phyloP scores from a whole-genome alignment of 2,888 invertebrate species.

The Ceriagrion tenellum region DNA sequence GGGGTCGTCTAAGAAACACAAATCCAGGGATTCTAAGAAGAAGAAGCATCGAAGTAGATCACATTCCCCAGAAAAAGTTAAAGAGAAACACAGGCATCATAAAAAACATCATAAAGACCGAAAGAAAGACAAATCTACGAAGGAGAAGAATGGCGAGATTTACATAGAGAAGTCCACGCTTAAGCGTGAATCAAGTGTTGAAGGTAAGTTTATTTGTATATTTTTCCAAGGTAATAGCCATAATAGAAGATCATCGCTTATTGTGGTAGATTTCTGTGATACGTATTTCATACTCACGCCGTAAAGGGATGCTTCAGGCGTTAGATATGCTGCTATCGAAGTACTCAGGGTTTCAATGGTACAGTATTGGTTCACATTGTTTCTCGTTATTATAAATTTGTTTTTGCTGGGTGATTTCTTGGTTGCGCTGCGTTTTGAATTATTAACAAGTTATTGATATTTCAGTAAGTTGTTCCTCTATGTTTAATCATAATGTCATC shows the following conservation, averaged over 20 bases:
- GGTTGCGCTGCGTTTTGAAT: background rate
- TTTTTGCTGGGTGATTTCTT: background rate
- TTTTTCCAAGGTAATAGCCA: constrained; percentile 64
- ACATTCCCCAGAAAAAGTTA: constrained; percentile 76
- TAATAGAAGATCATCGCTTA: background rate
- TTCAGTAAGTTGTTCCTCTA: background rate
- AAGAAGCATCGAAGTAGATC: constrained; percentile 83
- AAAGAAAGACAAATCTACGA: constrained; percentile 76
- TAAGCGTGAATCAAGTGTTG: constrained; percentile 77
- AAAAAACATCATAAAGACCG: constrained; percentile 79
- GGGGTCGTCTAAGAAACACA: constrained; percentile 81
- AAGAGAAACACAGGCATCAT: constrained; percentile 80
- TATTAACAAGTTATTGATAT: background rate
- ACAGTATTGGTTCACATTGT: constrained; percentile 70
- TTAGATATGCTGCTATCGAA: background rate
- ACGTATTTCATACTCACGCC: background rate
- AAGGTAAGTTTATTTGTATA: constrained; percentile 79
- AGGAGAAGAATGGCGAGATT: constrained; percentile 74
- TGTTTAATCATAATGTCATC: constrained; percentile 28
- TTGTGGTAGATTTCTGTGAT: background rate
- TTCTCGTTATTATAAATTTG: background rate
- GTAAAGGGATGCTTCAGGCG: background rate
- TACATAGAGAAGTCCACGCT: constrained; percentile 44
- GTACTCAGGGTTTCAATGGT: constrained; percentile 50
- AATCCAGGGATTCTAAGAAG: constrained; percentile 82